A percentile compares a stretch with the other conserved stretches of the same genome.
These are phyloP conservation scores for Catamblyrhynchus diadema DNA, from an alignment of 2,797 vertebrate species.

Conservation along the genomic window DNA sequence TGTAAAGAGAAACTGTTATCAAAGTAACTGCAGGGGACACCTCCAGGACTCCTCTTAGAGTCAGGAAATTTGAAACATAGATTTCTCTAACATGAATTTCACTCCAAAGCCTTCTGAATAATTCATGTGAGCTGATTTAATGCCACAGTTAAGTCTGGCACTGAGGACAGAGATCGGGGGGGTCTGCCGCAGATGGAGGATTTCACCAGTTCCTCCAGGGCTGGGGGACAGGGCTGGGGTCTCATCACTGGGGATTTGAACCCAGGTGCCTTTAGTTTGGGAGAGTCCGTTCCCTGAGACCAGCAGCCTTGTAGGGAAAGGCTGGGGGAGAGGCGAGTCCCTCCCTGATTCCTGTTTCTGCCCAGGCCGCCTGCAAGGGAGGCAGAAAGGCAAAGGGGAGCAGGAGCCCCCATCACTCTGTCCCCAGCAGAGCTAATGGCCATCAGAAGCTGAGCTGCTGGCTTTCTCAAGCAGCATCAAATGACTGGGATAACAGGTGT, in stretches of 20 bases:
- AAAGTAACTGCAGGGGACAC: constrained; percentile 58
- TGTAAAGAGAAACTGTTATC: constrained; percentile 66
- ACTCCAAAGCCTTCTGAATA: constrained; percentile 62
- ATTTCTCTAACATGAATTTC: constrained; percentile 42
- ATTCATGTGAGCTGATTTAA: constrained; percentile 68
- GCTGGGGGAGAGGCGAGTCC: neutral
- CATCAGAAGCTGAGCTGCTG: neutral
- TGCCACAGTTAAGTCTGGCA: constrained; percentile 38
- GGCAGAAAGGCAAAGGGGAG: neutral
- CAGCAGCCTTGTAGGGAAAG: neutral
- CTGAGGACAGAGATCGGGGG: neutral
- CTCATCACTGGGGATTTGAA: neutral
- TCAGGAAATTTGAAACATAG: constrained; percentile 59
- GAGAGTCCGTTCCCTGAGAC: rapidly evolving
- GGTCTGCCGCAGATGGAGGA: neutral
- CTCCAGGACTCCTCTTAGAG: constrained; percentile 57
- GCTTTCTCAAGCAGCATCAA: neutral
- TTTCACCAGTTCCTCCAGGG: neutral
- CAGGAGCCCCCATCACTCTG: neutral
- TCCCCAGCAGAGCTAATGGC: neutral
- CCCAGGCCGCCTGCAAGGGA: neutral
- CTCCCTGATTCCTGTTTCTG: too few relatives aligned
- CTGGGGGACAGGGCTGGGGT: neutral
- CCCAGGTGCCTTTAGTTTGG: neutral
- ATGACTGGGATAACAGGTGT: neutral